phyloP scores from a whole-genome alignment of 2,113 vertebrate genomes.

The Trichomycterus rosablanca region DNA sequence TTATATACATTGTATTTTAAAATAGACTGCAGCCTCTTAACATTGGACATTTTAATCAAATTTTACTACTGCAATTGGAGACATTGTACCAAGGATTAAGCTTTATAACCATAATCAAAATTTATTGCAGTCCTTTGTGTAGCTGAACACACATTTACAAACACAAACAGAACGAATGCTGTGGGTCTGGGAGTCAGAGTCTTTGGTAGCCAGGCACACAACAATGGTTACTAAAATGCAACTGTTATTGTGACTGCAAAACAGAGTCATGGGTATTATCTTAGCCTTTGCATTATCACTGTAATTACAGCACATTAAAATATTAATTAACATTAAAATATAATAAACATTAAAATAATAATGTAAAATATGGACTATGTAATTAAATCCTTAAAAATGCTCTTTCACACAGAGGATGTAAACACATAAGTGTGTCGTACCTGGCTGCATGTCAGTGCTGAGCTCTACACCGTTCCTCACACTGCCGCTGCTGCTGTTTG shows the following conservation, averaged over 20 bases:
- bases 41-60: too few species aligned
- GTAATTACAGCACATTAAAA: background rate
- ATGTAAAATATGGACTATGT: too few species aligned
- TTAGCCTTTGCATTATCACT: background rate
- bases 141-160: background rate
- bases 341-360: too few species aligned
- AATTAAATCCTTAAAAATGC: too few species aligned
- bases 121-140: too few species aligned
- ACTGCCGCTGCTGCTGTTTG: slow-evolving; percentile 18
- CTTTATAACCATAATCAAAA: too few species aligned
- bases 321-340: too few species aligned
- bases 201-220: background rate
- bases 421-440: slow-evolving; percentile 71
- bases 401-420: too few species aligned
- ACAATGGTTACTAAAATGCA: background rate
- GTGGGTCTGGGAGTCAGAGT: background rate
- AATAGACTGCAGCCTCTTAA: too few species aligned
- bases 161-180: background rate
- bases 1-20: too few species aligned
- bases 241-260: background rate
- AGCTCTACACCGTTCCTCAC: slow-evolving; percentile 55
- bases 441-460: slow-evolving; percentile 73
- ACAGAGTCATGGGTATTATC: background rate
- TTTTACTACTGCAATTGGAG: too few species aligned
- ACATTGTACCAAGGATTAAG: too few species aligned